Percentiles rank a stretch among this genome's conserved stretches.
Conservation (phyloP, 2,888 invertebrate genomes). For the Drosophila algonquin region DNA sequence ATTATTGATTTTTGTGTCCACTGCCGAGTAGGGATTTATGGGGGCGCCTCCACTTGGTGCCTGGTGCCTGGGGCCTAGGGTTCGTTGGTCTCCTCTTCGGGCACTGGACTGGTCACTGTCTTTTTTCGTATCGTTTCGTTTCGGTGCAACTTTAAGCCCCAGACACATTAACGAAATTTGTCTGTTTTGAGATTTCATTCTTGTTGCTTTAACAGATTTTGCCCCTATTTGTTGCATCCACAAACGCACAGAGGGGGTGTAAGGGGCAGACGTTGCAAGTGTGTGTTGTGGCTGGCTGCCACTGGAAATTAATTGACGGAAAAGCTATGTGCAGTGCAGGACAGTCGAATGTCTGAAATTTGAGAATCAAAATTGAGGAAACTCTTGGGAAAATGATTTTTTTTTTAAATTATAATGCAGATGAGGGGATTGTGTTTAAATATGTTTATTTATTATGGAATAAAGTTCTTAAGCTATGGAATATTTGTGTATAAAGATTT, state of each 20-base stretch:
- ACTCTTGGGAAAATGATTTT: neutral
- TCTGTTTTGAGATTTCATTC: conserved; percentile 25
- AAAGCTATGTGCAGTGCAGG: neutral
- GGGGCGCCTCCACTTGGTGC: conserved; percentile 15
- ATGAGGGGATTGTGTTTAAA: neutral
- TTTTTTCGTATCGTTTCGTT: neutral
- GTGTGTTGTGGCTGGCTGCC: conserved; percentile 5
- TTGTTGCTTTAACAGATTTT: conserved; percentile 45
- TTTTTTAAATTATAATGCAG: neutral
- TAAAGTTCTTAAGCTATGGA: neutral
- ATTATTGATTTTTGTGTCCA: conserved; percentile 70
- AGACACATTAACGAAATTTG: conserved; percentile 34
- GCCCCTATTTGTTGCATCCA: conserved; percentile 7
- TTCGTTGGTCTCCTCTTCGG: conserved; percentile 16
- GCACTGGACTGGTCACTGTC: conserved; percentile 7
- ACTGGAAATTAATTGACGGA: conserved; percentile 1
- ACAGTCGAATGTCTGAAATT: neutral
- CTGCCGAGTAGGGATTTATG: conserved; percentile 1
- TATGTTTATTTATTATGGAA: neutral
- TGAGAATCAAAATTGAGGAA: conserved; percentile 11
- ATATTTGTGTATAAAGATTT: neutral
- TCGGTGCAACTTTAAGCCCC: conserved; percentile 50
- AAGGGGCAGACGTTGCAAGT: neutral
- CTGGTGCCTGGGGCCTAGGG: conserved; percentile 24
- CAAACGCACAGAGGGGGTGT: neutral